These are phyloP conservation scores for Lepetodrilus schrolli DNA, from an alignment of 2,888 invertebrate genomes.

Conservation along the genomic window DNA sequence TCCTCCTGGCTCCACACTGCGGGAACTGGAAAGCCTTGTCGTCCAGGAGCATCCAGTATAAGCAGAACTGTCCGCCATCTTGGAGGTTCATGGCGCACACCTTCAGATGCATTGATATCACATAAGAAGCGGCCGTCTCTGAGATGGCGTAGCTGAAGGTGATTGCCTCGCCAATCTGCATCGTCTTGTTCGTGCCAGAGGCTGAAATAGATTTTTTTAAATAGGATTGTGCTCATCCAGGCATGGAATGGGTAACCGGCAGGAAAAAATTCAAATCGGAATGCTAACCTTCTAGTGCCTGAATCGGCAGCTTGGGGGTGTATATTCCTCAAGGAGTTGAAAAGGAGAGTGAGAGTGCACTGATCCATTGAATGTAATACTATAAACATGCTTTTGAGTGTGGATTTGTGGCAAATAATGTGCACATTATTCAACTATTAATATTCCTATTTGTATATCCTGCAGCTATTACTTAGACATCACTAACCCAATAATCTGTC, in stretches of 20 bases:
- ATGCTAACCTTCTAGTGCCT: not conserved
- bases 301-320: too few species aligned
- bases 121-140: not conserved
- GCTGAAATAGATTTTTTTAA: too few species aligned
- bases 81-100: slow-evolving; percentile 10
- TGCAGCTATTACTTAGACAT: too few species aligned
- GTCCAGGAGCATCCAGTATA: not conserved
- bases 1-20: not conserved
- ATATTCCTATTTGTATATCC: too few species aligned
- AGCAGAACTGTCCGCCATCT: not conserved
- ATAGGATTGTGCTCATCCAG: not conserved
- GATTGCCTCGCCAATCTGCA: slow-evolving; percentile 3
- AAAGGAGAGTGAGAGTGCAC: too few species aligned
- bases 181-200: slow-evolving; percentile 18
- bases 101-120: not conserved
- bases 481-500: too few species aligned
- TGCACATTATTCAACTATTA: too few species aligned
- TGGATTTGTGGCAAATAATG: too few species aligned
- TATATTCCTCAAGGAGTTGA: too few species aligned
- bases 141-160: slow-evolving; percentile 3
- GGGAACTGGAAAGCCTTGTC: not conserved
- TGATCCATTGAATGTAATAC: too few species aligned
- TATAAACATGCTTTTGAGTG: too few species aligned
- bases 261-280: not conserved
- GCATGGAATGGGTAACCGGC: not conserved